Percentiles rank a stretch among this genome's conserved stretches.
Evolutionary conservation across 2,797 vertebrate genomes (phyloP).

Genomic region (Parauchenoglanis ngamensis): DNA sequence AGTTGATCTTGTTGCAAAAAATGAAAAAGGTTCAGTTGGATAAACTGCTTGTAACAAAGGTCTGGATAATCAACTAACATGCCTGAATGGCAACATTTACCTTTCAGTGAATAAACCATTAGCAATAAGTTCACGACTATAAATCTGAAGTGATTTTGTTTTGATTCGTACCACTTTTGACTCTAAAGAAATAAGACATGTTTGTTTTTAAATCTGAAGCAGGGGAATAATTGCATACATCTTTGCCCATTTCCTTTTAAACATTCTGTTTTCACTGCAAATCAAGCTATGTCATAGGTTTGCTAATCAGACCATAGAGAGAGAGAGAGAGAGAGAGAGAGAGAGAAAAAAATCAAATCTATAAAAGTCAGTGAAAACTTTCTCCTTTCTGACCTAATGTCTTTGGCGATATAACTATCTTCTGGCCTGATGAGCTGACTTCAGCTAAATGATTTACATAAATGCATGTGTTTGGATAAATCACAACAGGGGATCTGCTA

Average conservation of each 20-base stretch:
- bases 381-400: not conserved
- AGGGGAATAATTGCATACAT: not conserved
- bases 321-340: not conserved
- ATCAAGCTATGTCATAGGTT: not conserved
- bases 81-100: not conserved
- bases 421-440: not conserved
- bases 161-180: not conserved
- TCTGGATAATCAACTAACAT: not conserved
- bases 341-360: not conserved
- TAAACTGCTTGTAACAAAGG: not conserved
- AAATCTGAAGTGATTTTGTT: not conserved
- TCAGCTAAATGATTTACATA: not conserved
- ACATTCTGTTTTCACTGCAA: not conserved
- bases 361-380: not conserved
- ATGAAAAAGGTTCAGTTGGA: not conserved
- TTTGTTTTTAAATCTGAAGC: not conserved
- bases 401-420: not conserved
- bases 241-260: not conserved
- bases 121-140: not conserved
- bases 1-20: not conserved
- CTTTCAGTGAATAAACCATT: not conserved
- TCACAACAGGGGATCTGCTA: not conserved
- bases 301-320: not conserved
- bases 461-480: not conserved
- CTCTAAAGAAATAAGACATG: not conserved